Evolutionary conservation across 2,888 invertebrate species (phyloP).

Genomic region (Dasysyrphus tricinctus): DNA sequence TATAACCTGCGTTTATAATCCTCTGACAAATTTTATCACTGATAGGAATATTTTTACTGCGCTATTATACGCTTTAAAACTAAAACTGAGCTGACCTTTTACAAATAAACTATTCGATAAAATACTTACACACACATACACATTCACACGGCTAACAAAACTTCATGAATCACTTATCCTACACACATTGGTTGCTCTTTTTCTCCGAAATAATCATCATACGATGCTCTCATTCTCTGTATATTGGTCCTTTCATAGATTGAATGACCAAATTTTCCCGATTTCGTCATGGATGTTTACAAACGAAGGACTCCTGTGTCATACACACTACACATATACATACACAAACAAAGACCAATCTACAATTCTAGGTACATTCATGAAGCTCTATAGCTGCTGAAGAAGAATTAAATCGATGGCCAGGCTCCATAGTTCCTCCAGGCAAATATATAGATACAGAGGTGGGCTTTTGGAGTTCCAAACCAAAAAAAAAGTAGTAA

Average conservation of each 20-base stretch:
- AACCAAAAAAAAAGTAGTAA: constrained; percentile 52
- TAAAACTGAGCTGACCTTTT: constrained; percentile 59
- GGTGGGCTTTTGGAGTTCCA: constrained; percentile 47
- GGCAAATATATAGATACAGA: constrained; percentile 28
- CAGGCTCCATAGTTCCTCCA: constrained; percentile 60
- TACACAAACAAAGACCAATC: not conserved
- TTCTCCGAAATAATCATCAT: constrained; percentile 15
- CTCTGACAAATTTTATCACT: constrained; percentile 5
- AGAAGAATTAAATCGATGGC: constrained; percentile 57
- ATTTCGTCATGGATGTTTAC: constrained; percentile 63
- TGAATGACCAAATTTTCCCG: constrained; percentile 60
- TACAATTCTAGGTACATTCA: constrained; percentile 10
- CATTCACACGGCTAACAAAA: constrained; percentile 1
- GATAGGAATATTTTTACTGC: not conserved
- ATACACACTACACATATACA: not conserved
- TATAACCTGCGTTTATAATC: not conserved
- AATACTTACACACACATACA: not conserved
- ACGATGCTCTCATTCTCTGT: constrained; percentile 5
- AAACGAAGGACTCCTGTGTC: constrained; percentile 32
- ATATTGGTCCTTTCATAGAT: constrained; percentile 29
- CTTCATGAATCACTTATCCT: constrained; percentile 61
- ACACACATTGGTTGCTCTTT: constrained; percentile 10
- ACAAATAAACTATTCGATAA: constrained; percentile 10
- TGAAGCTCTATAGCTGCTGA: not conserved
- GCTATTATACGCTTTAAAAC: constrained; percentile 26